Base-by-base conservation (phyloP, 2,797 vertebrate genomes). In the Smutsia gigantea region DNA sequence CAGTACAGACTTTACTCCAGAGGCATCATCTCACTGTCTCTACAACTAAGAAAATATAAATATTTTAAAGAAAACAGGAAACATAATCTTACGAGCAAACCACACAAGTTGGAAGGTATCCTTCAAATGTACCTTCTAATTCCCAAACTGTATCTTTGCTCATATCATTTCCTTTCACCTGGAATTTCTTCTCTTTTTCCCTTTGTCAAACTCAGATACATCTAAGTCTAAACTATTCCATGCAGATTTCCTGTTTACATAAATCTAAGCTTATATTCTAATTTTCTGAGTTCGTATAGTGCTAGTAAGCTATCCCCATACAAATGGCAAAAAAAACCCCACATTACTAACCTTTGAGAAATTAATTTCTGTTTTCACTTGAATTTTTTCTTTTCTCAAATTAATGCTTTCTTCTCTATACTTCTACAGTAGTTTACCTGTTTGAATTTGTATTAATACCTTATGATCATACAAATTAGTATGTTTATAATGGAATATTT, bases 11-110 rank as follows among this genome's bases (percentile, higher is more conserved):
- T 46, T 4, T 71, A 37, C 53, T 69, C 51, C 75, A 81, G 42
- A 83, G 86, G 46, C 4, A 11, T 64, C 53, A 77, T 31, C 25
- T 19, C 11, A 19, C 18, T 57, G 21, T n/a, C 94, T 74, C 37
- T 8, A 42, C n/a, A 51, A 27, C n/a, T 29, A 72, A 51, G 34
- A 57, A 78, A 95, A 81, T 25, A 27, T 39, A 82, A 29, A 59
- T 23, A 23, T 71, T 93, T 83, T 49, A 57, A 92, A 87, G 66
- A 93, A 93, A 95, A 55, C 23, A 71, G 12, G 59, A 95, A 66
- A 57, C 49, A 0, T 17, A 83, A 37, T 91, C 66, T 92, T 69
- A 77, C 3, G 84, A 81, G 55, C 42, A 94, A 92, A 51, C 42
- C 21, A 31, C 27, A n/a, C 15, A 57, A 7, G 31, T 31, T 63